phyloP scores from a whole-genome alignment of 2,888 invertebrate genomes.

The Bimastos eiseni region DNA sequence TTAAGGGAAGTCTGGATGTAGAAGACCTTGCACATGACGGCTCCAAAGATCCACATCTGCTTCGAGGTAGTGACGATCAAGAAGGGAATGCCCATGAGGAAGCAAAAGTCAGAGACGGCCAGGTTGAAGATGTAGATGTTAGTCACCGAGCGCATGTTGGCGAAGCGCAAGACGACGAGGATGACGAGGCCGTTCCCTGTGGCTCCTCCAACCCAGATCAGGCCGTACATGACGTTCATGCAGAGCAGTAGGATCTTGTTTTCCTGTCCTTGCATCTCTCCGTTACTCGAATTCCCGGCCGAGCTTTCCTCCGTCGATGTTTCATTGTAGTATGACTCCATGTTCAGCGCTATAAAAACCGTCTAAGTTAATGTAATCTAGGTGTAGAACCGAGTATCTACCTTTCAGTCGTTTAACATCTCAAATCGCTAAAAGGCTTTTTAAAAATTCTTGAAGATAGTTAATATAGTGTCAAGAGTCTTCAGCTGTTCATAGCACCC shows the following conservation, averaged over 20 bases:
- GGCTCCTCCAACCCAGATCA: slow-evolving; percentile 53
- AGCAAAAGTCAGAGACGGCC: slow-evolving; percentile 37
- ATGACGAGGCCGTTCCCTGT: slow-evolving; percentile 62
- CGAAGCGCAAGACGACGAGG: slow-evolving; percentile 49
- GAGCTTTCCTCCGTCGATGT: background rate
- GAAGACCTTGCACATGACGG: slow-evolving; percentile 62
- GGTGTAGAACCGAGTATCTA: background rate
- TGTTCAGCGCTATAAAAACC: background rate
- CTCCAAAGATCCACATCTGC: slow-evolving; percentile 61
- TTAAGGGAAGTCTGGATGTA: slow-evolving; percentile 61
- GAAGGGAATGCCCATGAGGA: slow-evolving; percentile 37
- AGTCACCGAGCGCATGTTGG: slow-evolving; percentile 37
- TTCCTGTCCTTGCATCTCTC: background rate
- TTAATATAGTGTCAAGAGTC: too few relatives aligned
- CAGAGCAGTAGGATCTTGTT: background rate
- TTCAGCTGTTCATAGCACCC: too few relatives aligned
- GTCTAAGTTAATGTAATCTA: too few relatives aligned
- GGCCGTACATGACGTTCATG: slow-evolving; percentile 35
- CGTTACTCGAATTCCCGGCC: background rate
- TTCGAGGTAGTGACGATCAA: slow-evolving; percentile 42
- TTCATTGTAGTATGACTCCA: background rate
- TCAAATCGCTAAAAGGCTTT: background rate
- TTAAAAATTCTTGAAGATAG: background rate
- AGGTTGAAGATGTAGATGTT: slow-evolving; percentile 40
- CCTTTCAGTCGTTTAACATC: background rate